Evolutionary conservation across 2,888 invertebrate genomes (phyloP).

Genomic region (Drosophila austrosaltans): DNA sequence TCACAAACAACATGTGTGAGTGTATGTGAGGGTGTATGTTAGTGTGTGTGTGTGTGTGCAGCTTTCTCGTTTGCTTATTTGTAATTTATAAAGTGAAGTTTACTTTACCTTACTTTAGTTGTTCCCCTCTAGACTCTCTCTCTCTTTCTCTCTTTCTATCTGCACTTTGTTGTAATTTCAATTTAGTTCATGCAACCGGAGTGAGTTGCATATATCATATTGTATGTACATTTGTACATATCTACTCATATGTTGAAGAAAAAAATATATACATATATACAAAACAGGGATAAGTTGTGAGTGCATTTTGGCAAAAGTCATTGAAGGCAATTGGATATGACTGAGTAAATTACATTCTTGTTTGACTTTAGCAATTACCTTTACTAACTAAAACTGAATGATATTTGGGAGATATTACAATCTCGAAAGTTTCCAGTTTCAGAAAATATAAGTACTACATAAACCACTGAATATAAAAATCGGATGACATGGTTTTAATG

Average conservation of each 20-base stretch:
- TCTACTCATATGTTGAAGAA: neutral
- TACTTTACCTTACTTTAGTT: slow-evolving; percentile 57
- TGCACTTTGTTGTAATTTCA: slow-evolving; percentile 6
- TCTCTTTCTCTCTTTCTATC: neutral
- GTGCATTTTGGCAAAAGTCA: slow-evolving; percentile 11
- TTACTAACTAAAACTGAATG: neutral
- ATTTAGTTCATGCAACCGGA: slow-evolving; percentile 9
- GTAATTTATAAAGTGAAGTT: slow-evolving; percentile 76
- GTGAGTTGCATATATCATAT: slow-evolving; percentile 9
- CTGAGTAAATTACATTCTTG: neutral
- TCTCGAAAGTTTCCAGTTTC: too few species aligned
- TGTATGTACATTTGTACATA: neutral
- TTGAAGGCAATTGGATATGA: slow-evolving; percentile 7
- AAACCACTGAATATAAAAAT: too few species aligned
- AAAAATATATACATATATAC: neutral
- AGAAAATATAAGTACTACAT: too few species aligned
- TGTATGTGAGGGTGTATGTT: neutral
- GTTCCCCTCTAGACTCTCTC: slow-evolving; percentile 20
- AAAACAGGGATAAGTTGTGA: neutral
- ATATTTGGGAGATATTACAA: neutral
- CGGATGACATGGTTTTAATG: neutral
- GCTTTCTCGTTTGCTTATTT: slow-evolving; percentile 63
- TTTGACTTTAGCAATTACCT: neutral
- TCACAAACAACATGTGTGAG: neutral
- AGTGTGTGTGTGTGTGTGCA: too few species aligned